A percentile compares a stretch with the other conserved stretches of the same genome.
Conservation (phyloP, 1,140 invertebrate genomes). For the Drosophila repletoides region DNA sequence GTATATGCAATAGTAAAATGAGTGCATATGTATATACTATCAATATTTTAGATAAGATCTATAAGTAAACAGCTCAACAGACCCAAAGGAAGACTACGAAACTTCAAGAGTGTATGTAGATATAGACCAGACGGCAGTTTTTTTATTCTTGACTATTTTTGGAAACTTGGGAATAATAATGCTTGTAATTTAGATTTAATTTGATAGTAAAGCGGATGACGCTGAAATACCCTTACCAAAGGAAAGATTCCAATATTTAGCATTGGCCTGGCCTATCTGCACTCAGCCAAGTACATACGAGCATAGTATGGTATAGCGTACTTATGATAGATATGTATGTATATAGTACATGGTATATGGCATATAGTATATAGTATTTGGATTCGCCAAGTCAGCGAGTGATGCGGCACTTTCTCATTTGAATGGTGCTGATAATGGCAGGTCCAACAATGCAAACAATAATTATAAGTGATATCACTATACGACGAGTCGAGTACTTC, state of each 20-base stretch:
- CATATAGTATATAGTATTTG: neutral
- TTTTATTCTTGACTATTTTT: neutral
- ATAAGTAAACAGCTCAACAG: no score
- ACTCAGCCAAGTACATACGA: neutral
- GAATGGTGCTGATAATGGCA: neutral
- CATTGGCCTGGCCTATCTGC: constrained; percentile 1
- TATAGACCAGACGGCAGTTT: neutral
- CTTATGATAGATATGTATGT: neutral
- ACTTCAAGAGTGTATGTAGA: neutral
- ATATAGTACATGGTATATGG: no score
- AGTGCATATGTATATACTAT: no score
- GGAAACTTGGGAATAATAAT: neutral
- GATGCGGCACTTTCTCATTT: constrained; percentile 15
- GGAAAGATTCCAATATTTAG: neutral
- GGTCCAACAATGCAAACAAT: neutral
- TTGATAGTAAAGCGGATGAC: constrained; percentile 7
- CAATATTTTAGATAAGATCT: no score
- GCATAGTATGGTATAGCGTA: no score
- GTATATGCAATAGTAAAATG: no score
- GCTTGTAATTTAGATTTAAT: constrained; percentile 1
- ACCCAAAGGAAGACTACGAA: no score
- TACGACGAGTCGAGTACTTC: neutral
- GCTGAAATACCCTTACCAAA: neutral
- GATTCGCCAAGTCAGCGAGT: constrained; percentile 17
- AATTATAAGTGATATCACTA: neutral